Evolutionary conservation across 1,140 invertebrate species (phyloP).

Genomic region (Drosophila asahinai): DNA sequence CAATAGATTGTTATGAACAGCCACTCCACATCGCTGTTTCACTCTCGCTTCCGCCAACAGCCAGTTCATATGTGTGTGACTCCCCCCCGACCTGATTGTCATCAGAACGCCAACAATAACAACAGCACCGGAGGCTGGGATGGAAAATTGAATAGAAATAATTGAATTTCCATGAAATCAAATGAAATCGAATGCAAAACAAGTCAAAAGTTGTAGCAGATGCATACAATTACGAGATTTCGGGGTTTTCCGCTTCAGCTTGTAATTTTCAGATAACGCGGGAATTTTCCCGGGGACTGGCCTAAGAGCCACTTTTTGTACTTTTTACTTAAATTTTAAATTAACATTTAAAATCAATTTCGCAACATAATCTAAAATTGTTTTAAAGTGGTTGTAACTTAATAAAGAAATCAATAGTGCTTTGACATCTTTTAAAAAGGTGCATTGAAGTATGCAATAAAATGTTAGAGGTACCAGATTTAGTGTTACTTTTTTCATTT

Average conservation of each 20-base stretch:
- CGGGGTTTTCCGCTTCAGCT: background rate
- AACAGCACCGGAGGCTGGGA: constrained; percentile 8
- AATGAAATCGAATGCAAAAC: constrained; percentile 70
- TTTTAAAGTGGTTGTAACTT: no score
- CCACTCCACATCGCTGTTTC: constrained; percentile 29
- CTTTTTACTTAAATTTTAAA: no score
- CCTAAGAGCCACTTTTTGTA: background rate
- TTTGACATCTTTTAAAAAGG: no score
- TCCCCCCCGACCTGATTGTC: constrained; percentile 24
- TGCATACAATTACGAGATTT: constrained; percentile 50
- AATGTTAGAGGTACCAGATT: no score
- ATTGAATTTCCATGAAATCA: constrained; percentile 66
- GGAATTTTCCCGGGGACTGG: background rate
- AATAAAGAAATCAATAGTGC: no score
- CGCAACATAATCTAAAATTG: no score
- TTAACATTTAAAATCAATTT: no score
- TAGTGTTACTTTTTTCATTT: no score
- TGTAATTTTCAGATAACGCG: constrained; percentile 3
- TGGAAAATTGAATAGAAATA: constrained; percentile 65
- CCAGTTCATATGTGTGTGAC: constrained; percentile 45
- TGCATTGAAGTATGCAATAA: no score
- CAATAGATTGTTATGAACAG: constrained; percentile 81
- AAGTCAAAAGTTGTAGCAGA: constrained; percentile 61
- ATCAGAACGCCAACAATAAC: constrained; percentile 50
- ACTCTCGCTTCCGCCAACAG: constrained; percentile 10